Evolutionary conservation across 2,797 vertebrate genomes (phyloP).

Genomic region (Oceanodroma leucorhoa): DNA sequence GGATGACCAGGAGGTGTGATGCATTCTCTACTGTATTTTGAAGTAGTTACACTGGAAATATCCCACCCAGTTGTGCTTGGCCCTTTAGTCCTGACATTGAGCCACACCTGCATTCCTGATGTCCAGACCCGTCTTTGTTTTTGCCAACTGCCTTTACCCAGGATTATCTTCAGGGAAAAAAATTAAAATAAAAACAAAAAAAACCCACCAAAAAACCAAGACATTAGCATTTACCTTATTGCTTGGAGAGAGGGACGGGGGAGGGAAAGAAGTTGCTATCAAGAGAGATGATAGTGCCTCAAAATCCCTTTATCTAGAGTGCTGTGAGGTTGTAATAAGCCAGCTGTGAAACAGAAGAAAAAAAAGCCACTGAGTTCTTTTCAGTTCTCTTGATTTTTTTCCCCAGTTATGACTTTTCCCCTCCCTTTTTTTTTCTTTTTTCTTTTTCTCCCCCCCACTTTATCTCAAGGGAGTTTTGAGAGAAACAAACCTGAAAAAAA

Average conservation of each 20-base stretch:
- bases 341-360: conserved; percentile 24
- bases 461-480: conserved; percentile 65
- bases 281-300: conserved; percentile 24
- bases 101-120: conserved; percentile 66
- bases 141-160: conserved; percentile 47
- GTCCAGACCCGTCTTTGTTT: conserved; percentile 60
- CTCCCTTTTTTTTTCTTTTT: not conserved
- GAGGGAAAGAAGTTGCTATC: conserved; percentile 25
- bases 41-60: conserved; percentile 52
- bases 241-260: not conserved
- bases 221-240: conserved; percentile 38
- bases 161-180: not conserved
- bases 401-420: conserved; percentile 8
- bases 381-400: not conserved
- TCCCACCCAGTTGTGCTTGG: conserved; percentile 50
- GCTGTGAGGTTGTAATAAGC: conserved; percentile 64
- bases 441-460: not conserved
- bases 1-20: conserved; percentile 60
- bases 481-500: conserved; percentile 42
- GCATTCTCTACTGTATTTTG: conserved; percentile 50
- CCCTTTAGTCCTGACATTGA: conserved; percentile 40
- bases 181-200: not conserved
- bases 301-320: conserved; percentile 62
- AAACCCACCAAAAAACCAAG: not conserved
- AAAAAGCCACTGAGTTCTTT: conserved; percentile 18